phyloP scores from a whole-genome alignment of 1,140 invertebrate species.

The Atta colombica region DNA sequence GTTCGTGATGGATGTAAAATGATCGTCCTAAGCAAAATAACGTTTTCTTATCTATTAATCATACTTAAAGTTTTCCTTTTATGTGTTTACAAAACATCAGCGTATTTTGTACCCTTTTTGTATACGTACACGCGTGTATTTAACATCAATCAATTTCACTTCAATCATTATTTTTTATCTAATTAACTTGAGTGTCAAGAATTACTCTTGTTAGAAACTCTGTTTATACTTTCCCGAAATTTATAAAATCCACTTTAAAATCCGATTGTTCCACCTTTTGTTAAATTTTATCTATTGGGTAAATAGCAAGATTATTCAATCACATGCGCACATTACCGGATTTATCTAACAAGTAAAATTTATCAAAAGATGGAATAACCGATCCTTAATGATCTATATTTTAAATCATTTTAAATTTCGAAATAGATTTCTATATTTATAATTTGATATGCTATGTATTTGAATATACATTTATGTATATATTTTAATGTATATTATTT shows the following conservation, averaged over 20 bases:
- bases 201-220: neutral
- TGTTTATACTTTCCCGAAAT: neutral
- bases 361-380: too few species aligned
- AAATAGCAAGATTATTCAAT: too few species aligned
- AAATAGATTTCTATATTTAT: neutral
- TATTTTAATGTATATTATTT: neutral
- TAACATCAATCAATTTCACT: neutral
- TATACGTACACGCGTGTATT: neutral
- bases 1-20: slow-evolving; percentile 34
- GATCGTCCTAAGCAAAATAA: neutral
- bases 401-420: neutral
- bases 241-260: neutral
- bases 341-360: too few species aligned
- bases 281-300: too few species aligned
- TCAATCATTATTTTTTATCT: neutral
- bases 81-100: neutral
- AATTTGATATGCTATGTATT: neutral
- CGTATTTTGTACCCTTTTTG: neutral
- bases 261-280: too few species aligned
- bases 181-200: neutral
- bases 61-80: neutral
- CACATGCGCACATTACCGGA: too few species aligned
- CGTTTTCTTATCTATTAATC: slow-evolving; percentile 6
- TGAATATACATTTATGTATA: neutral
- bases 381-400: neutral